Evolutionary conservation across 2,888 invertebrate species (phyloP).

Genomic region (Tanypteryx hageni): DNA sequence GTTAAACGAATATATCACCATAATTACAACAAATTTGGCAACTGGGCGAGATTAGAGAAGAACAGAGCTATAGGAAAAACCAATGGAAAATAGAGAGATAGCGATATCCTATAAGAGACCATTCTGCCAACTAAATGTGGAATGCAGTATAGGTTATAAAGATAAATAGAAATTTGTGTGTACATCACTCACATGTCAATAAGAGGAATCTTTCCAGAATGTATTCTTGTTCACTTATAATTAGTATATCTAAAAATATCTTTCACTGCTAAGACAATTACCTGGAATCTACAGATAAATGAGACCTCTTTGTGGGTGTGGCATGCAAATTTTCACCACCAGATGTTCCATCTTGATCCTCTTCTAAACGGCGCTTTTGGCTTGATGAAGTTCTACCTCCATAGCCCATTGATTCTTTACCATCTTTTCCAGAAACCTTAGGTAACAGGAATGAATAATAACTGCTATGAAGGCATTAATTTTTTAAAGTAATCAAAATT

Average conservation of each 20-base stretch:
- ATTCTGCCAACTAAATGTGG: too few relatives aligned
- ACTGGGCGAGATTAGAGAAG: too few relatives aligned
- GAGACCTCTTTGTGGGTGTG: constrained; percentile 75
- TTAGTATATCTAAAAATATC: neutral
- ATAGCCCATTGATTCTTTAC: constrained; percentile 67
- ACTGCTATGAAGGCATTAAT: neutral
- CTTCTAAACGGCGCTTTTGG: constrained; percentile 69
- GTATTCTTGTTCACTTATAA: neutral
- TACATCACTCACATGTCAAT: too few relatives aligned
- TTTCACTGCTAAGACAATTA: constrained; percentile 32
- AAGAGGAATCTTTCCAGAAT: too few relatives aligned
- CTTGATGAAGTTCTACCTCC: constrained; percentile 66
- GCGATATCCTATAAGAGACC: too few relatives aligned
- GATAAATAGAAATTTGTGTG: too few relatives aligned
- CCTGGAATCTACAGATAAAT: constrained; percentile 66
- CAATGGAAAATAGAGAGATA: too few relatives aligned
- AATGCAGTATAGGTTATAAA: too few relatives aligned
- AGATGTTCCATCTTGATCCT: constrained; percentile 66
- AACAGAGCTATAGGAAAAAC: too few relatives aligned
- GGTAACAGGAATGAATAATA: neutral
- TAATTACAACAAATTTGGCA: too few relatives aligned
- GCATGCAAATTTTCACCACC: constrained; percentile 73
- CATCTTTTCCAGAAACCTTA: constrained; percentile 64
- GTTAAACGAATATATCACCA: too few relatives aligned
- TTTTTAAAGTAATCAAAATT: too few relatives aligned